These are phyloP conservation scores for Cyprinodon diabolis DNA, from an alignment of 2,797 vertebrate genomes.

Conservation along the genomic window DNA sequence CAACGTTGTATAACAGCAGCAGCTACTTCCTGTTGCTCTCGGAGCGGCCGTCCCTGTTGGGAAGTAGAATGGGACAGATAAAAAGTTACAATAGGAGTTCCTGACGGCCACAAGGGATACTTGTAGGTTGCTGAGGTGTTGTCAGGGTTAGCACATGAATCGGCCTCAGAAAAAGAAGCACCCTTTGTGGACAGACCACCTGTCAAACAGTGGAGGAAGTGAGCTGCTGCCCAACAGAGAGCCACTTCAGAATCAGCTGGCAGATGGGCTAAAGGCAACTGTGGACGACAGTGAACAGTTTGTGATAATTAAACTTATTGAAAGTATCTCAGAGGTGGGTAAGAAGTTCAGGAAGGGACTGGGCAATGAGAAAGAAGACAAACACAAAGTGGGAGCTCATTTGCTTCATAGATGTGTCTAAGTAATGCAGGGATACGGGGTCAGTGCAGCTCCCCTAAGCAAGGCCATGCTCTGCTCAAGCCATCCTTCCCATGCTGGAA, in stretches of 20 bases:
- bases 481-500: slow-evolving; percentile 83
- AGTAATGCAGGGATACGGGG: slow-evolving; percentile 61
- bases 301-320: slow-evolving; percentile 70
- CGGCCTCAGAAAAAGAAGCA: slow-evolving; percentile 48
- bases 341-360: slow-evolving; percentile 49
- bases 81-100: slow-evolving; percentile 58
- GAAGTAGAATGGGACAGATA: slow-evolving; percentile 68
- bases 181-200: slow-evolving; percentile 35
- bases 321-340: slow-evolving; percentile 50
- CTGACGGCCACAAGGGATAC: slow-evolving; percentile 51
- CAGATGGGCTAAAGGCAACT: slow-evolving; percentile 67
- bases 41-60: slow-evolving; percentile 90
- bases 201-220: slow-evolving; percentile 45
- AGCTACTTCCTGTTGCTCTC: slow-evolving; percentile 98
- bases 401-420: slow-evolving; percentile 63
- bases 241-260: slow-evolving; percentile 63
- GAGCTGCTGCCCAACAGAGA: slow-evolving; percentile 35
- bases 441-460: slow-evolving; percentile 80
- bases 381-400: slow-evolving; percentile 46
- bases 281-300: slow-evolving; percentile 73
- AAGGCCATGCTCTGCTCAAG: slow-evolving; percentile 85
- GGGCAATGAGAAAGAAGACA: slow-evolving; percentile 42
- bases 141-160: slow-evolving; percentile 46
- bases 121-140: slow-evolving; percentile 52
- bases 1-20: slow-evolving; percentile 98